A percentile compares a stretch with the other conserved stretches of the same genome.
These are phyloP conservation scores for Habrosyne pyritoides DNA, from an alignment of 2,888 invertebrate genomes.

Conservation along the genomic window DNA sequence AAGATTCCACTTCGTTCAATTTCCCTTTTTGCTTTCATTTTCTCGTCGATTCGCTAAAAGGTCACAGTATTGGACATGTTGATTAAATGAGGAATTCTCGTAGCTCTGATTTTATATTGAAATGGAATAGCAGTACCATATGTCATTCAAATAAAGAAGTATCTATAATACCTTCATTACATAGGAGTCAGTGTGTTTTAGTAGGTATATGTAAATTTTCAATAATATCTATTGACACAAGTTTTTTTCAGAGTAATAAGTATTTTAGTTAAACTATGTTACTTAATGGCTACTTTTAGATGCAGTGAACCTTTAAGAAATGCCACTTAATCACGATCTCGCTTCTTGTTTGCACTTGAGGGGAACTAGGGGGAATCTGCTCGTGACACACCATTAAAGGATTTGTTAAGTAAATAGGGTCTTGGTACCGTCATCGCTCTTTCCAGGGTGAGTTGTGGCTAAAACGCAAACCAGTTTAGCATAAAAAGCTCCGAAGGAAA, in stretches of 20 bases:
- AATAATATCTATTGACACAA: no score
- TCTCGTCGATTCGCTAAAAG: neutral
- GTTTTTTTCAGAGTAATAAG: no score
- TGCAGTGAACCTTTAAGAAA: constrained; percentile 6
- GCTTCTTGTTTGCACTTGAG: neutral
- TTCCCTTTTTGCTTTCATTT: neutral
- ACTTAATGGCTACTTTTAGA: neutral
- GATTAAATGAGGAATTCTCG: neutral
- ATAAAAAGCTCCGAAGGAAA: neutral
- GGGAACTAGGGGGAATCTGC: neutral
- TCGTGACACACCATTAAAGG: neutral
- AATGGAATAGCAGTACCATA: neutral
- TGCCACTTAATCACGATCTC: constrained; percentile 4
- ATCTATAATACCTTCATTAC: no score
- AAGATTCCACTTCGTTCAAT: neutral
- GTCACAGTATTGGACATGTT: neutral
- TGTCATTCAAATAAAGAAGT: no score
- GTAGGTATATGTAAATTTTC: no score
- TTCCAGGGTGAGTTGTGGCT: neutral
- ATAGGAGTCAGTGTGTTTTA: no score
- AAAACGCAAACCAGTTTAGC: neutral
- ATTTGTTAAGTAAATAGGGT: neutral
- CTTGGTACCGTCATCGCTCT: no score
- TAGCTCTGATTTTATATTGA: neutral
- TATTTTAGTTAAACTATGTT: neutral